Evolutionary conservation across 2,797 vertebrate genomes (phyloP), one percentile per base, ranked within the genome.

Genomic region (Notolabrus celidotus): DNA sequence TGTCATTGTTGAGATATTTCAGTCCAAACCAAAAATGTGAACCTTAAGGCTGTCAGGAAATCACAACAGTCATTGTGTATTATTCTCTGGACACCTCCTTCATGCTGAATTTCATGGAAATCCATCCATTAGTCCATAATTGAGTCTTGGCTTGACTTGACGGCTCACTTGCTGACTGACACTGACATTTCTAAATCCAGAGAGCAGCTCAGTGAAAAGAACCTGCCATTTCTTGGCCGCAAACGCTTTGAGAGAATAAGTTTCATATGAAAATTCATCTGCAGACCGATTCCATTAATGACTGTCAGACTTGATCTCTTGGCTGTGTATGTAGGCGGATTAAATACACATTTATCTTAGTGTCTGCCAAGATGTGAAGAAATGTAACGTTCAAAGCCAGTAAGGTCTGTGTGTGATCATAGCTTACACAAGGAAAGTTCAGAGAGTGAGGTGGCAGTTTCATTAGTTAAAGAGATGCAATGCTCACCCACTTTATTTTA

Each of bases 241-340:
- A 22, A 4, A 61, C 43, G 31, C 25, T 42, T 39, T 25, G 29
- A 57, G 54, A 57, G 15, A 46, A 11, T 27, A 9, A 1, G 19
- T 53, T 49, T 55, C 33, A 62, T 54, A 61, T 70, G 56, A 52
- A 60, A 29, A 29, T 49, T 27, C 5, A 29, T 31, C 33, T 66
- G 51, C 58, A 25, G 46, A 46, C 25, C 20, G 22, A 60, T 29
- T 75, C 54, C 16, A 51, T 38, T 62, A 63, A 74, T 63, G 55
- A 65, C 31, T 82, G 25, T 50, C 46, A 67, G 63, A 54, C 39
- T 51, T 34, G 17, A 69, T 29, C 27, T 17, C 14, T 53, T 71
- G 67, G 59, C 55, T 67, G 36, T 12, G 22, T 42, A 34, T 49
- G n/a, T 36, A 1, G 23, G 31, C 34, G 27, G 58, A 55, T 58